These are phyloP conservation scores for Proales similis DNA, from an alignment of 1,140 invertebrate species.

Conservation along the genomic window DNA sequence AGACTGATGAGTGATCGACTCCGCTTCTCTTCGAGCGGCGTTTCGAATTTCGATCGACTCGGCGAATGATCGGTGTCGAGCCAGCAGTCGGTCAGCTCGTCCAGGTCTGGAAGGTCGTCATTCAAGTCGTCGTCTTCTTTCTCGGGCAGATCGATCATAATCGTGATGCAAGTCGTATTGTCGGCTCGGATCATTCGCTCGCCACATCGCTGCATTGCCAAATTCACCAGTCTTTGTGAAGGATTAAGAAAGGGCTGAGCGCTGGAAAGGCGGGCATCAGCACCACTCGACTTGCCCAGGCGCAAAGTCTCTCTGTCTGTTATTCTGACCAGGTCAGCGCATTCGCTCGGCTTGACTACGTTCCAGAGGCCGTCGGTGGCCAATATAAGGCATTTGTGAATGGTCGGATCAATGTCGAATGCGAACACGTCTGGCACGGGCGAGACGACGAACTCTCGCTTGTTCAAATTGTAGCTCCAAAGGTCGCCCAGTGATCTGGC, in stretches of 20 bases:
- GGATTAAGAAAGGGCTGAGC: conserved; percentile 60
- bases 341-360: conserved; percentile 72
- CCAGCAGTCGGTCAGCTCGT: neutral
- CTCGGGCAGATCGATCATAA: conserved; percentile 79
- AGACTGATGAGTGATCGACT: conserved; percentile 23
- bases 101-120: conserved; percentile 1
- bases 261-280: neutral
- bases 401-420: conserved; percentile 69
- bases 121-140: conserved; percentile 7
- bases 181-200: conserved; percentile 77
- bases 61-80: too few species aligned
- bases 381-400: conserved; percentile 78
- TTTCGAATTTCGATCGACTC: neutral
- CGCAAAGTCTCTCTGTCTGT: conserved; percentile 40
- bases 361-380: conserved; percentile 95
- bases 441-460: conserved; percentile 86
- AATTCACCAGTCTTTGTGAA: conserved; percentile 77
- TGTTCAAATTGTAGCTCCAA: conserved; percentile 87
- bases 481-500: conserved; percentile 87
- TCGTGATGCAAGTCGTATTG: conserved; percentile 85
- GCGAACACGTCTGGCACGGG: conserved; percentile 90
- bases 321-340: conserved; percentile 71
- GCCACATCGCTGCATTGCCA: conserved; percentile 64
- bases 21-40: conserved; percentile 18
- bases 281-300: conserved; percentile 42